Base-by-base conservation (phyloP, 2,797 vertebrate genomes). In the Diplodus sargus region DNA sequence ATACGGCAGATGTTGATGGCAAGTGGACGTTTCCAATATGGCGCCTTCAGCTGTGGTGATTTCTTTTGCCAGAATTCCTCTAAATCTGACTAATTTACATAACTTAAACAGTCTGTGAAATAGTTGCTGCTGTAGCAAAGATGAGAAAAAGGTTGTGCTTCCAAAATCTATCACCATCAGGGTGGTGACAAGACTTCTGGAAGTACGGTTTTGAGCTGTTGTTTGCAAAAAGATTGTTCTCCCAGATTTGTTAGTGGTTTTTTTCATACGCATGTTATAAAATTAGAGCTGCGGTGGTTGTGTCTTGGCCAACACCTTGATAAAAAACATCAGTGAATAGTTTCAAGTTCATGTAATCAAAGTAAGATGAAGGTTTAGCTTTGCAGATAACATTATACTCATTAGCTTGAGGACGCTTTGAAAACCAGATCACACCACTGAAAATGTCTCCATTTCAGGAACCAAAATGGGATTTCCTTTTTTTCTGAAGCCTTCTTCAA, bases 391-490 rank as follows among this genome's bases (percentile, higher is more conserved):
- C 15, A 77, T 49, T 64, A 15, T 39, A 18, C 16, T 59, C 7
- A 54, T 34, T 34, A 51, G 56, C 4, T 39, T 5, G 45, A 42
- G 30, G 23, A 56, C 61, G 56, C 11, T 1, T 23, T 61, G 39
- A 62, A 34, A 73, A 8, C 34, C 61, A 53, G 45, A 52, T 43
- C 22, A 14, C n/a, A 49, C 53, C 53, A 45, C 23, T 60, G 39
- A 78, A 53, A 76, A 34, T 39, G 17, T 70, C 43, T 63, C 62
- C 53, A 45, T 52, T 53, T 49, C 66, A 54, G 53, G 62, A 25
- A 62, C 45, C 34, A 54, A 68, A 58, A 67, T 54, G 61, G 18
- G 65, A 70, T 76, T 61, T 70, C 58, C 34, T 70, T 23, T 70
- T 23, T 52, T 57, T 77, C 7, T 49, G 51, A 67, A 59, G 34